These are phyloP conservation scores for Leistus spinibarbis DNA, from an alignment of 2,888 invertebrate genomes.

Conservation along the genomic window DNA sequence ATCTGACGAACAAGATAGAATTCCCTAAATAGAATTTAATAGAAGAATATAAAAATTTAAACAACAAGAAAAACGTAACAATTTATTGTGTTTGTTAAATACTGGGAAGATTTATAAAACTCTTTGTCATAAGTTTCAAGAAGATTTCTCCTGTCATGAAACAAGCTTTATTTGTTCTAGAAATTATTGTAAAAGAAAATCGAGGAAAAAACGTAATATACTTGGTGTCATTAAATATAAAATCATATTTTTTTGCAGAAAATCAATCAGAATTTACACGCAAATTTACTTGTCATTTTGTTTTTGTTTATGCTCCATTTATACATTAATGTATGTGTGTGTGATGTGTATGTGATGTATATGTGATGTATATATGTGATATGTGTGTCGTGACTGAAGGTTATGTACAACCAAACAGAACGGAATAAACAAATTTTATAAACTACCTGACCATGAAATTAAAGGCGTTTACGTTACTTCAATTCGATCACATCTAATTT, in stretches of 20 bases:
- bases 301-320: constrained; percentile 30
- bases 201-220: too few species aligned
- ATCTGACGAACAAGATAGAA: too few species aligned
- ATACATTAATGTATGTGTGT: constrained; percentile 1
- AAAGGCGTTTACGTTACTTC: constrained; percentile 29
- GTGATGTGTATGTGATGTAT: background rate
- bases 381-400: constrained; percentile 16
- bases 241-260: constrained; percentile 14
- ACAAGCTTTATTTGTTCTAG: too few species aligned
- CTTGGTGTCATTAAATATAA: constrained; percentile 11
- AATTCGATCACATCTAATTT: constrained; percentile 7
- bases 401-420: constrained; percentile 27
- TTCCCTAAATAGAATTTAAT: too few species aligned
- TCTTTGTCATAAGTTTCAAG: too few species aligned
- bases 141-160: too few species aligned
- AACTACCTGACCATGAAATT: constrained; percentile 32
- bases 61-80: too few species aligned
- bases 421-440: constrained; percentile 35
- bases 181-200: too few species aligned
- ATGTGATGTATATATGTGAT: too few species aligned
- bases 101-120: too few species aligned
- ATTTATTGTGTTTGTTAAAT: too few species aligned
- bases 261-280: constrained; percentile 26
- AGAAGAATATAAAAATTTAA: too few species aligned
- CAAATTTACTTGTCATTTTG: constrained; percentile 8